Base-by-base conservation (phyloP, 2,797 vertebrate species). In the Acestrorhynchus altus region DNA sequence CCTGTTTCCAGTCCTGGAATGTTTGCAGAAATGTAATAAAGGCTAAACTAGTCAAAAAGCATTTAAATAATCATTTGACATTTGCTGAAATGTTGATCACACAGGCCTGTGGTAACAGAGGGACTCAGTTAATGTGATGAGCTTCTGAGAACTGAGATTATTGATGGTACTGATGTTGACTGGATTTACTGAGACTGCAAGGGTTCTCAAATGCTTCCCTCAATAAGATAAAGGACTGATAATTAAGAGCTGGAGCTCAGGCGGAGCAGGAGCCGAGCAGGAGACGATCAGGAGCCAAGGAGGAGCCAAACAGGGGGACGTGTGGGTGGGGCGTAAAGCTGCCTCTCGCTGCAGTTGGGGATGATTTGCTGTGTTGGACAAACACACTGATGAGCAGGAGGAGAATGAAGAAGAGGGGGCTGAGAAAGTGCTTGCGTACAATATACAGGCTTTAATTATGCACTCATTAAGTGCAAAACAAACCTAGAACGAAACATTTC, bases 291-390 rank as follows among this genome's bases (percentile, higher is more conserved):
- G n/a, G n/a, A n/a, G n/a, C 24, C 28, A 24, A 57, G 56, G 11
- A 57, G 51, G 31, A 28, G 8, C 24, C 26, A 22, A 57, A 22
- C 24, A 26, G 51, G n/a, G 51, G 51, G 51, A 8, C 0, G n/a
- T 52, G 51, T 52, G 51, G 56, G 56, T 13, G 56, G 26, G 13
- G 24, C 56, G 28, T 57, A 28, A 57, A 15, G 11, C 56, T 57
- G 26, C 56, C 24, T 13, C 13, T 57, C 56, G 7, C 24, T 60
- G 26, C 42, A 51, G 72, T 8, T 60, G 16, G 20, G 57, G 7
- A 73, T 49, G 42, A 49, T 35, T 64, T 63, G 72, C 22, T 64
- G n/a, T 39, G n/a, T 46, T n/a, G 46, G 47, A 74, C 22, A 64
- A 24, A 15, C 72, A 52, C 60, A 54, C 59, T 52, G 15, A 52